Base-by-base conservation (phyloP, 2,888 invertebrate species). In the Cactoblastis cactorum region DNA sequence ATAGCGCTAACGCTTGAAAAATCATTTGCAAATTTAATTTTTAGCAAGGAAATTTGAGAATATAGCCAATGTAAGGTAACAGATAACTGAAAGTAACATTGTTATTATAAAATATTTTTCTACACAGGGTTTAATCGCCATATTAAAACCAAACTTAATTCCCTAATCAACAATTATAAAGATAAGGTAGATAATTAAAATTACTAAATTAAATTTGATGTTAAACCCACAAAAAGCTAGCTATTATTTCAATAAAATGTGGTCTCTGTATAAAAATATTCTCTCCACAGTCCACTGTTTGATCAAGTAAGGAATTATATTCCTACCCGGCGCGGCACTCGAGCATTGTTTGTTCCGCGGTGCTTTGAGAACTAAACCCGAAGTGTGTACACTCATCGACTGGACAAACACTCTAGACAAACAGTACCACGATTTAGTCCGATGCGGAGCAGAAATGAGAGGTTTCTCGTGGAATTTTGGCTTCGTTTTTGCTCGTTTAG, bases 281-380 rank as follows among this genome's bases (percentile, higher is more conserved):
- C 15, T 37, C 14, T 37, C n/a, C n/a, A 9, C 15, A 15, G 17
- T 37, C 37, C 85, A 73, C 11, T 43, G 43, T 88, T 89, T 87
- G 84, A 71, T 77, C 78, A 83, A 71, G 73, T 65, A 69, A 74
- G 78, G 78, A 81, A 83, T 81, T 75, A 80, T 75, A 80, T 79
- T 75, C 75, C 74, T 58, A 53, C 54, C 71, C 77, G 75, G 74
- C 75, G 69, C 71, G 63, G 77, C 83, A 80, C 85, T 86, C 77
- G 58, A 63, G 69, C 72, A 71, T 76, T 85, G 80, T 83, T 86
- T 84, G 69, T 71, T 74, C 83, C 73, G 43, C 86, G 88, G 87
- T 76, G 61, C 83, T 79, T 89, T 88, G 88, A 86, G 86, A 88
- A 80, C 77, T 90, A 89, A 89, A 90, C 88, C 81, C 83, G 80